Conservation (phyloP, 2,797 vertebrate species). For the Atherinosoma microstoma region DNA sequence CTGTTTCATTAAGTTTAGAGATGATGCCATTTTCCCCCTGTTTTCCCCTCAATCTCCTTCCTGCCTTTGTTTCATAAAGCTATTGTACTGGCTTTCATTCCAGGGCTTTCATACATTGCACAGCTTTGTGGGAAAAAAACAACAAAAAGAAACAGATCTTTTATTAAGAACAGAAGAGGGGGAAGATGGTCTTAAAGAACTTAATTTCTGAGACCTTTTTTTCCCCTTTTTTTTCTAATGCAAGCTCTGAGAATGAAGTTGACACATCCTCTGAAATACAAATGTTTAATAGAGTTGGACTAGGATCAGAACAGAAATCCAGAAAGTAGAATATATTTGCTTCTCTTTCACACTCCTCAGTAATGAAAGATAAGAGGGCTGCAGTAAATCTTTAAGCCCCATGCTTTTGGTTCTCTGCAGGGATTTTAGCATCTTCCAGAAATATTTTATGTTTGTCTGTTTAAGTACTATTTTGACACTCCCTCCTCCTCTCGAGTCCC, state of each 20-base stretch:
- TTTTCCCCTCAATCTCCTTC: constrained; percentile 82
- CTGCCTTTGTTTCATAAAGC: constrained; percentile 84
- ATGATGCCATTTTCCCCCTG: constrained; percentile 86
- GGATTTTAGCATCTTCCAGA: constrained; percentile 82
- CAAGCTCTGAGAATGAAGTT: constrained; percentile 74
- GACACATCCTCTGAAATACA: constrained; percentile 75
- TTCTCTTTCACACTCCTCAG: constrained; percentile 77
- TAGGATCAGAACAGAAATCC: constrained; percentile 81
- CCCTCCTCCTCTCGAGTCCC: constrained; percentile 54
- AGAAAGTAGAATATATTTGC: constrained; percentile 80
- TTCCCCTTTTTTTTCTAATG: constrained; percentile 56
- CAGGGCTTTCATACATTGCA: constrained; percentile 82
- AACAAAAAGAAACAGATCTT: constrained; percentile 80
- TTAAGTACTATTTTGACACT: constrained; percentile 57
- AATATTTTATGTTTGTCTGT: constrained; percentile 78
- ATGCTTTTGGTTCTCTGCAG: constrained; percentile 81
- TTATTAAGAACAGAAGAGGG: constrained; percentile 79
- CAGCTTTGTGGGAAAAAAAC: constrained; percentile 78
- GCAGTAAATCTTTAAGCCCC: constrained; percentile 84
- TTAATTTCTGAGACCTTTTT: constrained; percentile 77
- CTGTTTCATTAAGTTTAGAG: constrained; percentile 97
- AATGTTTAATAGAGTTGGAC: constrained; percentile 82
- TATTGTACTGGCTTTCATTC: constrained; percentile 83
- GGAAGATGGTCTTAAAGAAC: constrained; percentile 83
- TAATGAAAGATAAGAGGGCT: constrained; percentile 83